phyloP scores from a whole-genome alignment of 2,888 invertebrate species.

The Drosophila helvetica region DNA sequence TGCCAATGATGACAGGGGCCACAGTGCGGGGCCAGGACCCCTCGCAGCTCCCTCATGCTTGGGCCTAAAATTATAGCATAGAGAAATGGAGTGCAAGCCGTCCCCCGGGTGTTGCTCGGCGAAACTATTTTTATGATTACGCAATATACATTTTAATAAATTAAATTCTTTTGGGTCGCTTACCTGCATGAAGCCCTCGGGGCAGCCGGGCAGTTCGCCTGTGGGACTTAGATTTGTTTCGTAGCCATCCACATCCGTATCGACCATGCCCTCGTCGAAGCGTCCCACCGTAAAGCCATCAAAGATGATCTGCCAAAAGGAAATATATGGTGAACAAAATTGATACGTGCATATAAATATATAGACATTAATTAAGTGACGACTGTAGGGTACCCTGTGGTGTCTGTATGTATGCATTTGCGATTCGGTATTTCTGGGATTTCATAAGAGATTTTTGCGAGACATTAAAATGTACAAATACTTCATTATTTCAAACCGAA shows the following conservation, averaged over 20 bases:
- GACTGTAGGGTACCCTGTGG: background rate
- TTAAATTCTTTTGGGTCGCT: constrained; percentile 67
- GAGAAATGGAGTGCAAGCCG: constrained; percentile 70
- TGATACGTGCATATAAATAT: background rate
- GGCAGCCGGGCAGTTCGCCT: constrained; percentile 90
- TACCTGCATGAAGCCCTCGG: constrained; percentile 94
- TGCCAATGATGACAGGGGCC: constrained; percentile 34
- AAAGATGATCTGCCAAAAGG: constrained; percentile 88
- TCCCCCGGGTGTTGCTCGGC: constrained; percentile 10
- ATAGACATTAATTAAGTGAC: background rate
- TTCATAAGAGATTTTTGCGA: background rate
- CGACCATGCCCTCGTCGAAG: constrained; percentile 87
- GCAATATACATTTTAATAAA: constrained; percentile 70
- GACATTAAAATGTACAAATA: background rate
- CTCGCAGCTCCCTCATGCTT: constrained; percentile 1
- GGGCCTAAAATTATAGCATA: constrained; percentile 68
- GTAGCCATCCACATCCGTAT: constrained; percentile 83
- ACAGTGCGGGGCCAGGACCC: constrained; percentile 29
- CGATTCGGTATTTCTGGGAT: too few species aligned
- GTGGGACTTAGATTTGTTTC: constrained; percentile 83
- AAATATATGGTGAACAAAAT: constrained; percentile 7
- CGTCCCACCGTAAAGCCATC: constrained; percentile 94
- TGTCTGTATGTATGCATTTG: too few species aligned
- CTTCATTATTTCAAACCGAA: background rate
- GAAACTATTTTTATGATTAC: constrained; percentile 55